Evolutionary conservation across 2,888 invertebrate species (phyloP).

Genomic region (Tenthredo scrophulariae): DNA sequence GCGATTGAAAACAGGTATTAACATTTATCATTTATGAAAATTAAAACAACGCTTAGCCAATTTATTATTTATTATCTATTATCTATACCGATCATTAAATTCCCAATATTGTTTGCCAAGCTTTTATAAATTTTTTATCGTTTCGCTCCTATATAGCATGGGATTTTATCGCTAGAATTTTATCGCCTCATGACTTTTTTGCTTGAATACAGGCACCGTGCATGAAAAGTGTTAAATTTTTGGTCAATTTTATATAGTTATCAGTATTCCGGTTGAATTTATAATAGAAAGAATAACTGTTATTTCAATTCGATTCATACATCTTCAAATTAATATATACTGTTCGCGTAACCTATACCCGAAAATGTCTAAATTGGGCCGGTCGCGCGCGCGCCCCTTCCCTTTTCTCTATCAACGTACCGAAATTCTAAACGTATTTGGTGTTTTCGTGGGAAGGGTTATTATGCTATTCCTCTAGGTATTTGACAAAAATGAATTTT

Average conservation of each 20-base stretch:
- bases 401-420: neutral
- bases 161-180: slow-evolving; percentile 24
- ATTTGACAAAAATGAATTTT: slow-evolving; percentile 42
- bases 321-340: neutral
- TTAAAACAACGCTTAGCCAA: neutral
- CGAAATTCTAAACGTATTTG: slow-evolving; percentile 17
- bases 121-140: neutral
- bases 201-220: slow-evolving; percentile 17
- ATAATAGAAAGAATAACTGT: neutral
- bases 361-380: slow-evolving; percentile 29
- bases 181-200: slow-evolving; percentile 17
- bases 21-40: slow-evolving; percentile 34
- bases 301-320: neutral
- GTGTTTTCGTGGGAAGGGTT: neutral
- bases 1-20: slow-evolving; percentile 48
- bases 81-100: neutral
- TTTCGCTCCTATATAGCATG: neutral
- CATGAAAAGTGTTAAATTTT: slow-evolving; percentile 24
- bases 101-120: neutral
- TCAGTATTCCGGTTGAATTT: neutral
- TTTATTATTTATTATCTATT: neutral
- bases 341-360: slow-evolving; percentile 39
- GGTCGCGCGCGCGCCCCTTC: slow-evolving; percentile 28
- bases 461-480: neutral
- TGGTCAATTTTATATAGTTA: neutral